Percentiles rank a stretch among this genome's conserved stretches.
Conservation (phyloP, 2,113 vertebrate genomes). For the Pseudopodoces humilis region DNA sequence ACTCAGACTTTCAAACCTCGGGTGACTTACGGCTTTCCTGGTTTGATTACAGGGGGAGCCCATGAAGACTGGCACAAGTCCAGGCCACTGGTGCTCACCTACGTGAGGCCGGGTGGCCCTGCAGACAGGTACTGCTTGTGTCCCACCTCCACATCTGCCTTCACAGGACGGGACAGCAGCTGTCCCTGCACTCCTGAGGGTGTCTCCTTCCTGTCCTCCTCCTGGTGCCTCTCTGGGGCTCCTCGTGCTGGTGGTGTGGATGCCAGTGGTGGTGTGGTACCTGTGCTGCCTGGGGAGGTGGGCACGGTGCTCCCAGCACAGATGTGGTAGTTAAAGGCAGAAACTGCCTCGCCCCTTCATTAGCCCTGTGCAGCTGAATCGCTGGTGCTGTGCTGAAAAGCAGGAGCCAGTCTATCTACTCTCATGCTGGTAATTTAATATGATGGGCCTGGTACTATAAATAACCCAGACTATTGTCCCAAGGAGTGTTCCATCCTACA, state of each 20-base stretch:
- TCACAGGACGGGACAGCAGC: neutral
- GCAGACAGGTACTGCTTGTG: constrained; percentile 86
- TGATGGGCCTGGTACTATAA: constrained; percentile 2
- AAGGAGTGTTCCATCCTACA: neutral
- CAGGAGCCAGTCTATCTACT: neutral
- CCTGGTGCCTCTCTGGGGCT: neutral
- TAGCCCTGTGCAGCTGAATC: neutral
- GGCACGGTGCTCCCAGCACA: fast-evolving
- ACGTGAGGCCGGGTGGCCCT: constrained; percentile 89
- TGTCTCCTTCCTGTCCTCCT: neutral
- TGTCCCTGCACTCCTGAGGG: fast-evolving
- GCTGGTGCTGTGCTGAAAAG: neutral
- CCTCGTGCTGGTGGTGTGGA: neutral
- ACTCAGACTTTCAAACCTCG: neutral
- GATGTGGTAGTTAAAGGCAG: neutral
- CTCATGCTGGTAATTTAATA: neutral
- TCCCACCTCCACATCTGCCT: neutral
- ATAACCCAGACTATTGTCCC: neutral
- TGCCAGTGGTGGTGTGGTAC: neutral
- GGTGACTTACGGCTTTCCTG: neutral
- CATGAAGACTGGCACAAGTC: constrained; percentile 96
- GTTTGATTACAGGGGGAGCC: constrained; percentile 84
- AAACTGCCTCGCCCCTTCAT: neutral
- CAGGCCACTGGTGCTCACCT: constrained; percentile 89
- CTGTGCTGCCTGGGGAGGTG: neutral